Evolutionary conservation across 1,140 invertebrate species (phyloP).

Genomic region (Oryzaephilus surinamensis): DNA sequence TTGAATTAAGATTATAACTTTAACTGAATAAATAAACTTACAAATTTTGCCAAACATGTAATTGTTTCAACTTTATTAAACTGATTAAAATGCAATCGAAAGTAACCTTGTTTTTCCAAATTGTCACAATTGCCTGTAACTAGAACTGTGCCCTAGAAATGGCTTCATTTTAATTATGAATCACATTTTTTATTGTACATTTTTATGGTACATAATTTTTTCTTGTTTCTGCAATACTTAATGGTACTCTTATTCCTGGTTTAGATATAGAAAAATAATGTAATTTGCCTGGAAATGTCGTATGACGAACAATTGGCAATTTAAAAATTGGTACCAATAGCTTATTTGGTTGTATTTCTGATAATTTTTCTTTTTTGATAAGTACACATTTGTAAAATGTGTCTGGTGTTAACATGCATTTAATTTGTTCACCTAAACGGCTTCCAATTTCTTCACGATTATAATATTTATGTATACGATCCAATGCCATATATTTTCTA

Average conservation of each 20-base stretch:
- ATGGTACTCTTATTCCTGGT: conserved; percentile 36
- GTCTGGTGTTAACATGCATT: conserved; percentile 20
- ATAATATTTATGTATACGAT: conserved; percentile 41
- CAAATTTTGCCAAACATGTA: conserved; percentile 45
- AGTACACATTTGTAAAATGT: too few relatives aligned
- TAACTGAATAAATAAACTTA: conserved; percentile 20
- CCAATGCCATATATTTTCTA: conserved; percentile 41
- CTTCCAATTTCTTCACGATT: conserved; percentile 35
- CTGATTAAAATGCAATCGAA: conserved; percentile 46
- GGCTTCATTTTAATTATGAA: neutral
- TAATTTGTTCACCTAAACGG: conserved; percentile 23
- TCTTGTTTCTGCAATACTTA: conserved; percentile 23
- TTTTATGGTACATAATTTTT: conserved; percentile 25
- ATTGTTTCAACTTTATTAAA: conserved; percentile 43
- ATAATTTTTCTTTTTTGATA: conserved; percentile 3
- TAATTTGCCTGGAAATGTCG: conserved; percentile 37
- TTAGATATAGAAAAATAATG: conserved; percentile 39
- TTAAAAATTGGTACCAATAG: conserved; percentile 19
- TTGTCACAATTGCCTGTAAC: conserved; percentile 36
- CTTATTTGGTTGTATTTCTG: neutral
- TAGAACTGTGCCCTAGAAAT: conserved; percentile 35
- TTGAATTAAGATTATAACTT: too few relatives aligned
- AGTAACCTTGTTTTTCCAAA: conserved; percentile 39
- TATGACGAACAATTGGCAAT: conserved; percentile 35
- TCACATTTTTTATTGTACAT: neutral